Conservation (phyloP, 2,888 invertebrate species). For the Drosophila mayaguana region DNA sequence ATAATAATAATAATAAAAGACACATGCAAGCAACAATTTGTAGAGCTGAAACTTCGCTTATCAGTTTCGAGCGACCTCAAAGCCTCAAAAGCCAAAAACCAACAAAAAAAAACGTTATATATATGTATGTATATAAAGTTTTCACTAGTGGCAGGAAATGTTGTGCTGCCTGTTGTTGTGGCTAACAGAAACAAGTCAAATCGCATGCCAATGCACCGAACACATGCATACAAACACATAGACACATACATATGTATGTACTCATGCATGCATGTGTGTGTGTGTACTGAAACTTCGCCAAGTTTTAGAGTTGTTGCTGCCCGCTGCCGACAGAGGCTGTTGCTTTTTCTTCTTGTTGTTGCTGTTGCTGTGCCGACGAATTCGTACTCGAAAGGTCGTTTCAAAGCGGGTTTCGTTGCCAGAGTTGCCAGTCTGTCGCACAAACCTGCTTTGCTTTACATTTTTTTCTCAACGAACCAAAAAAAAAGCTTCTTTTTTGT, state of each 20-base stretch:
- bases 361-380: slow-evolving; percentile 76
- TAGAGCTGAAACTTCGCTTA: slow-evolving; percentile 54
- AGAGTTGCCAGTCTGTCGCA: slow-evolving; percentile 81
- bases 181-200: slow-evolving; percentile 76
- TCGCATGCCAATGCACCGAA: slow-evolving; percentile 79
- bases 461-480: slow-evolving; percentile 61
- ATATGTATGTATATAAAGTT: slow-evolving; percentile 30
- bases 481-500: slow-evolving; percentile 61
- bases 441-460: slow-evolving; percentile 80
- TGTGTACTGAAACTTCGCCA: slow-evolving; percentile 59
- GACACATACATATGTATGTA: slow-evolving; percentile 15
- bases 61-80: slow-evolving; percentile 70
- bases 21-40: slow-evolving; percentile 39
- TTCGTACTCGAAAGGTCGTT: slow-evolving; percentile 85
- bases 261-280: slow-evolving; percentile 7
- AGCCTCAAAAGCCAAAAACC: slow-evolving; percentile 69
- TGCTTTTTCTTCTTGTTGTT: slow-evolving; percentile 61
- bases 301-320: slow-evolving; percentile 73
- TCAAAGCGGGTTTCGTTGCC: slow-evolving; percentile 82
- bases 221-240: slow-evolving; percentile 23
- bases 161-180: slow-evolving; percentile 40
- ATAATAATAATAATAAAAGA: slow-evolving; percentile 19
- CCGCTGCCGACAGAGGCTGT: slow-evolving; percentile 57
- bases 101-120: slow-evolving; percentile 30
- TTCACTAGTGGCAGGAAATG: slow-evolving; percentile 73